Evolutionary conservation across 2,113 vertebrate species (phyloP).

Genomic region (Campylomormyrus numenius): DNA sequence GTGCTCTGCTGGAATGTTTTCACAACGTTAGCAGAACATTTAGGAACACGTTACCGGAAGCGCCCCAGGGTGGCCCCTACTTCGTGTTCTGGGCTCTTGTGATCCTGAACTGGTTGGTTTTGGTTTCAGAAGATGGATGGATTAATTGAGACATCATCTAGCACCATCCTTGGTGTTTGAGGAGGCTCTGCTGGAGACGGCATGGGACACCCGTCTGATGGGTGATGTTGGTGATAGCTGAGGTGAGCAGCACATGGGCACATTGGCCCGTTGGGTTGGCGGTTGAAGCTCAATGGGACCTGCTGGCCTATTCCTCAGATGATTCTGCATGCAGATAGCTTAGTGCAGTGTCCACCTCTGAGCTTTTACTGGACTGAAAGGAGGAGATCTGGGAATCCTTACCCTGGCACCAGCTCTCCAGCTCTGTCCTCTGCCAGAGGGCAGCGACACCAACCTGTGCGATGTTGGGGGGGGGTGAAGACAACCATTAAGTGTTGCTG

Average conservation of each 20-base stretch:
- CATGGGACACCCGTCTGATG: background rate
- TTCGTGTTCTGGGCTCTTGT: background rate
- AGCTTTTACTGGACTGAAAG: background rate
- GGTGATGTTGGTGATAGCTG: background rate
- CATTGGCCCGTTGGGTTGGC: background rate
- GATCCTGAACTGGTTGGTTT: background rate
- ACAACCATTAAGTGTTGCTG: background rate
- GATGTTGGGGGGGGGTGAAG: background rate
- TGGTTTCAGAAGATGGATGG: background rate
- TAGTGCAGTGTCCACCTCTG: background rate
- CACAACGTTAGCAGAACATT: background rate
- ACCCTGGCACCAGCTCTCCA: background rate
- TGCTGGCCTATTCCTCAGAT: background rate
- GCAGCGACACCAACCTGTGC: background rate
- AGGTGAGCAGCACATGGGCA: background rate
- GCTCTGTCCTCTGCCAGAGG: background rate
- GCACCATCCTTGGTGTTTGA: background rate
- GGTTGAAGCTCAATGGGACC: background rate
- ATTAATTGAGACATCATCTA: background rate
- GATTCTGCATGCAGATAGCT: background rate
- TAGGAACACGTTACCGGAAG: background rate
- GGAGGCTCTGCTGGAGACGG: background rate
- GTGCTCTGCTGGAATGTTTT: background rate
- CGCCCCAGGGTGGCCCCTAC: background rate
- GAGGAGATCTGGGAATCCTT: background rate